Base-by-base conservation (phyloP, 2,888 invertebrate species). In the Geophilus truncorum region DNA sequence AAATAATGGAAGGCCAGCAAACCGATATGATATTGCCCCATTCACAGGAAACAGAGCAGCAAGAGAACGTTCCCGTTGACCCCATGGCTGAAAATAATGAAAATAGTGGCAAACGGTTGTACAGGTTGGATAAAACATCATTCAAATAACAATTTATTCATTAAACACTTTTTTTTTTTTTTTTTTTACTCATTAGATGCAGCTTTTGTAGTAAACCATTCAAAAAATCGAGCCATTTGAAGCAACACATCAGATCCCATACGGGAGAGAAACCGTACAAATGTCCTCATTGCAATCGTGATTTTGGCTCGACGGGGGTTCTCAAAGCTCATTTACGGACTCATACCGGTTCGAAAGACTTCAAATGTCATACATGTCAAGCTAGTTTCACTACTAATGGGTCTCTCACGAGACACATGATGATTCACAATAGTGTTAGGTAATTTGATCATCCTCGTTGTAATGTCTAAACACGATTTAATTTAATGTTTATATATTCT, bases 371-470 rank as follows among this genome's bases (percentile, higher is more conserved):
- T 76, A 89, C 92, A 30, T 92, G 92, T 85, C 89, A 89, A 83
- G 89, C 89, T 62, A 86, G 88, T 81, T 92, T 92, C 84, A 90
- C 91, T 0, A 91, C 91, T 0, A 91, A 91, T 85, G 90, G 91
- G 10, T 91, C 91, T 86, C 87, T 97, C 84, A 92, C 91, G 85
- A 90, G 95, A 77, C 97, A 97, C 86, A 88, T 92, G 86, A 90
- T 93, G 4, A 90, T 92, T 28, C 96, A 96, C 86, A 92, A 92
- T 4, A 90, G 90, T 89, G 84, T 34, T 12, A 81, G 80, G 81
- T 80, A 62, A 80, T 7, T 80, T n/a, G n/a, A n/a, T n/a, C n/a
- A n/a, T n/a, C n/a, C n/a, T n/a, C n/a, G n/a, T n/a, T n/a, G n/a
- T n/a, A n/a, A n/a, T n/a, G n/a, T n/a, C n/a, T n/a, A n/a, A n/a